Conservation (phyloP, 2,797 vertebrate genomes). For the Sorex maritimensis region DNA sequence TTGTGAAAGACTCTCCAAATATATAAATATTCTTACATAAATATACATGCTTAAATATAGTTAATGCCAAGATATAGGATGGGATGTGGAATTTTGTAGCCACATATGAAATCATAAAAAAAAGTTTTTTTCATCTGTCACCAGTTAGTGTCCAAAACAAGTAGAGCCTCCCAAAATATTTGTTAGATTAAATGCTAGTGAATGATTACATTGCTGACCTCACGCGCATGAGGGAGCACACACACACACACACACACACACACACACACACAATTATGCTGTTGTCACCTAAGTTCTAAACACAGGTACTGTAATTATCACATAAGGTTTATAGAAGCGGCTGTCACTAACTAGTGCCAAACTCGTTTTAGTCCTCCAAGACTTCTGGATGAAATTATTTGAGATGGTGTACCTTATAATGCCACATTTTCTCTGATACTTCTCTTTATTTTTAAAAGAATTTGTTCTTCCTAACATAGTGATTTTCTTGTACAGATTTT, state of each 20-base stretch:
- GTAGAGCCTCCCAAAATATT: constrained; percentile 26
- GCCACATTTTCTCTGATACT: background rate
- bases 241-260: background rate
- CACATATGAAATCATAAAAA: constrained; percentile 44
- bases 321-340: background rate
- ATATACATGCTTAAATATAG: background rate
- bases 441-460: background rate
- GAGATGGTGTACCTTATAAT: background rate
- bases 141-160: background rate
- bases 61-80: background rate
- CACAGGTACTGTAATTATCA: background rate
- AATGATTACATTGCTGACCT: background rate
- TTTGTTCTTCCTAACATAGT: background rate
- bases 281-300: background rate
- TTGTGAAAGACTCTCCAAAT: background rate
- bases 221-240: background rate
- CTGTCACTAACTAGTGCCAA: background rate
- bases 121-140: background rate
- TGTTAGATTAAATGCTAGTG: constrained; percentile 14
- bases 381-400: background rate
- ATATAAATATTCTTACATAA: too few species aligned
- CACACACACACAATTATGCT: background rate
- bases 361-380: background rate
- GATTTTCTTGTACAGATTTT: background rate
- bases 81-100: background rate